Evolutionary conservation across 2,797 vertebrate species (phyloP).

Genomic region (Carapus acus): DNA sequence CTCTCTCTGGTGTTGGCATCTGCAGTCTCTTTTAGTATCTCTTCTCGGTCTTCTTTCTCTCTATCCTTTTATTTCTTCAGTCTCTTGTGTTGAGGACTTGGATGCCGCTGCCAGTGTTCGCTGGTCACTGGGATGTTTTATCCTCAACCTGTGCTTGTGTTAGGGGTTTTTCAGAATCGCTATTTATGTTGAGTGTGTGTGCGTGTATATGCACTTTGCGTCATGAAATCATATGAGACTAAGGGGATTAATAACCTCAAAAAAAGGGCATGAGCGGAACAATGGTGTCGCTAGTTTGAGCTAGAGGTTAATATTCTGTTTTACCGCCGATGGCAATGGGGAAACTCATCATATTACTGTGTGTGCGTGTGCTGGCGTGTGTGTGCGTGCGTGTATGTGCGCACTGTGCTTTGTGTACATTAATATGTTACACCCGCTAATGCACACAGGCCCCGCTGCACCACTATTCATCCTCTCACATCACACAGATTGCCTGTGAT

Average conservation of each 20-base stretch:
- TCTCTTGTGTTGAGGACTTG: constrained; percentile 15
- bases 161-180: constrained; percentile 8
- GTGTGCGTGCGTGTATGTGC: constrained; percentile 5
- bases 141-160: constrained; percentile 6
- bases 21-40: constrained; percentile 19
- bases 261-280: background rate
- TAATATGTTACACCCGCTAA: constrained; percentile 18
- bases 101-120: constrained; percentile 24
- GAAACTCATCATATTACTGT: background rate
- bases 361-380: no score
- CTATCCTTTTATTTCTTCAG: background rate
- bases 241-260: constrained; percentile 6
- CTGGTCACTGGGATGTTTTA: constrained; percentile 23
- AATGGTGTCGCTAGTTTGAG: constrained; percentile 13
- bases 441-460: constrained; percentile 36
- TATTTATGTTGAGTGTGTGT: no score
- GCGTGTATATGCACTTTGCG: background rate
- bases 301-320: constrained; percentile 8
- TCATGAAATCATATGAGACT: background rate
- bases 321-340: constrained; percentile 2
- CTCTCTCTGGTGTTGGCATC: constrained; percentile 23
- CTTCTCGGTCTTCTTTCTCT: constrained; percentile 3
- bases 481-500: constrained; percentile 46
- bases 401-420: background rate
- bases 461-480: constrained; percentile 29